phyloP scores from a whole-genome alignment of 1,140 invertebrate species.

The Brachionus koreanus region DNA sequence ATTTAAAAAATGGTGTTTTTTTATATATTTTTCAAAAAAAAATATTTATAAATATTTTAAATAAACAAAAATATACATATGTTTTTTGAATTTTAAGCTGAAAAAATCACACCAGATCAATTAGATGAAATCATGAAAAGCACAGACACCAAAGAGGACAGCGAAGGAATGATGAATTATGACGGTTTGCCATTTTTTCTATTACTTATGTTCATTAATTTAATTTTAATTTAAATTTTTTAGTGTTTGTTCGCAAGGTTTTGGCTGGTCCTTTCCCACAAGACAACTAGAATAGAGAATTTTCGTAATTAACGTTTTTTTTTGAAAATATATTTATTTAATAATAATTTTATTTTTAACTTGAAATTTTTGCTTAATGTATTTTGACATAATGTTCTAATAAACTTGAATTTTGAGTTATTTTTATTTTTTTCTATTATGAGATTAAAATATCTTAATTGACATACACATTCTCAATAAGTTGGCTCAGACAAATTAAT shows the following conservation, averaged over 20 bases:
- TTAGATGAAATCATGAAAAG: conserved; percentile 42
- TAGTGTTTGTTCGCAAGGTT: conserved; percentile 44
- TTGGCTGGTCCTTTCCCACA: conserved; percentile 44
- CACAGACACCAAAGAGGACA: conserved; percentile 43
- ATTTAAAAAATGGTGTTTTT: no score
- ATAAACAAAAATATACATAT: neutral
- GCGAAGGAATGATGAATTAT: conserved; percentile 44
- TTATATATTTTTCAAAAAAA: no score
- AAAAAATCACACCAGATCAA: conserved; percentile 34
- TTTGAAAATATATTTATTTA: conserved; percentile 32
- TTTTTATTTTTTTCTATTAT: neutral
- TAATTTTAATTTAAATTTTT: neutral
- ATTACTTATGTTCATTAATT: neutral
- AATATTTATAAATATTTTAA: no score
- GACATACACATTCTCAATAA: conserved; percentile 6
- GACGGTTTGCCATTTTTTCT: neutral
- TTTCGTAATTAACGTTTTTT: neutral
- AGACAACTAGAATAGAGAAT: conserved; percentile 6
- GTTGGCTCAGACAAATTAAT: neutral
- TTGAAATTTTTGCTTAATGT: conserved; percentile 10
- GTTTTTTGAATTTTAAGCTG: neutral
- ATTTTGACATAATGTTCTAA: neutral
- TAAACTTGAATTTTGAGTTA: neutral
- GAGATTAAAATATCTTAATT: neutral
- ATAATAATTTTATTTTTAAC: conserved; percentile 16